Evolutionary conservation across 2,888 invertebrate species (phyloP), one percentile per base, ranked within the genome.

Genomic region (Coleophora deauratella): DNA sequence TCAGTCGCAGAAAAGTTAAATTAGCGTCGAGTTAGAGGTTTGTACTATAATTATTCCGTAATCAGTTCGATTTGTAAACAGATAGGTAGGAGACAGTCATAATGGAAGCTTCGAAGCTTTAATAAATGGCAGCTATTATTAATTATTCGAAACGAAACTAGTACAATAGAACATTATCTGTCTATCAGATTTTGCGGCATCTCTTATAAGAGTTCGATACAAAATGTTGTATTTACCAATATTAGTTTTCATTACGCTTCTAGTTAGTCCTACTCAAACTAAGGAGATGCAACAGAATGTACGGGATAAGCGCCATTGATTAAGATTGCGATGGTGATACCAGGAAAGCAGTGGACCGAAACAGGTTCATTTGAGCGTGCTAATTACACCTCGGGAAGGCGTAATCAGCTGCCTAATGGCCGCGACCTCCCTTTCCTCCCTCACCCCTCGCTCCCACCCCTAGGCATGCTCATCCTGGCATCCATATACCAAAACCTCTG

Each of bases 361-460:
- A 74, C 71, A 73, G 74, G 73, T 74, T 76, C 72, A 73, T 79
- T 78, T 73, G 69, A 67, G 62, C 61, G 64, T 68, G 79, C 76
- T 80, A 81, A 81, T 81, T 78, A 75, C 67, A 52, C 59, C 64
- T 56, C 63, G 62, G 59, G 60, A 65, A 62, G 65, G 57, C 59
- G 72, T 72, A 76, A 80, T 79, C 74, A 72, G 68, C 67, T 60
- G 66, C 62, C 72, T 70, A 75, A 78, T 74, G 69, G 69, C 58
- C 57, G 49, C 42, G 11, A 15, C 54, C 47, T 49, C 48, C 27
- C 33, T 43, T 21, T 33, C 38, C 50, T 42, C 38, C 11, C 31
- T 15, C 37, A 15, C 14, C 3, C 33, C 35, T 11, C 34, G 35
- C 13, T 21, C 21, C 3, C 21, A 21, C 21, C 21, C 21, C 3